Base-by-base conservation (phyloP, 2,113 vertebrate genomes). In the Clarias macrocephalus region DNA sequence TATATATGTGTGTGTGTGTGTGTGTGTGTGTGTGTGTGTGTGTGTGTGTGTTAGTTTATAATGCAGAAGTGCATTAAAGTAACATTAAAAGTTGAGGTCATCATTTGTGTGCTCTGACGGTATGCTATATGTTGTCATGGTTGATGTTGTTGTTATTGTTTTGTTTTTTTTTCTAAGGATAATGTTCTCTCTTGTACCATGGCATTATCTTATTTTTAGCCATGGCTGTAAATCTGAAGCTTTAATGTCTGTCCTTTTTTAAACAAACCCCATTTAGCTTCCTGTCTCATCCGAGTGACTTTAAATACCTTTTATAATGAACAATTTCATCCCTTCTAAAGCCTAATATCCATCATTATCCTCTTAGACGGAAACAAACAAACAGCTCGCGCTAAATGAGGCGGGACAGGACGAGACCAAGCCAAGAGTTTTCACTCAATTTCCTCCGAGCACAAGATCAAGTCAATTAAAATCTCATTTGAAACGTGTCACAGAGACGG, bases 401-500 rank as follows among this genome's bases (percentile, higher is more conserved):
- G 37, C 70, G 37, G 80, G 70, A 76, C 80, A 80, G 62, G 62
- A 70, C 65, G 65, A 86, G 88, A 72, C 63, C n/a, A 42, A 25
- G 82, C 33, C 77, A 62, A 85, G 79, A 81, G 66, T 80, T 66
- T 70, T 80, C 66, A 86, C 65, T 86, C 63, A 62, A 6, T 42
- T 80, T 86, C 84, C 84, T 63, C 52, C 2, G 5, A 86, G 73
- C 57, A 42, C 28, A 63, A 86, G 80, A 73, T 84, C 73, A 28
- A 57, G 82, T 89, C 85, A 84, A 86, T 86, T 42, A 89, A 84
- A 65, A 30, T 89, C 85, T 79, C 84, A 86, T 88, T 88, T 80
- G 66, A 84, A 86, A 86, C 52, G 11, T 89, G 88, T 72, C 88
- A 80, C n/a, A 54, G 82, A 85, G 77, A 82, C 48, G 63, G 15